Evolutionary conservation across 2,888 invertebrate species (phyloP).

Genomic region (Stratiomys singularior): DNA sequence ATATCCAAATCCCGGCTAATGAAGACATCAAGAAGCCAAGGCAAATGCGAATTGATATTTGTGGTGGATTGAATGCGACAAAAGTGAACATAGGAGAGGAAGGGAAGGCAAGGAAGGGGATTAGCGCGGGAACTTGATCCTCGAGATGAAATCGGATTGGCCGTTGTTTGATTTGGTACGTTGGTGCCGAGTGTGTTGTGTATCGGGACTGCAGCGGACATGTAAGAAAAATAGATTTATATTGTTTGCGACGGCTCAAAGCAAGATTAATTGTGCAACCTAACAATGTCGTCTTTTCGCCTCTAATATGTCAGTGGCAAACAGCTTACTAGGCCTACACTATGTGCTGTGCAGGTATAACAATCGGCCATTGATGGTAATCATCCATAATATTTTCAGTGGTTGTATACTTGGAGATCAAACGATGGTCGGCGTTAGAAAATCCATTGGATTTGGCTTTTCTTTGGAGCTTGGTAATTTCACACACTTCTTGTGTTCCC

Average conservation of each 20-base stretch:
- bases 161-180: not conserved
- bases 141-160: constrained; percentile 18
- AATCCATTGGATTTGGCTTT: too few relatives aligned
- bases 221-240: constrained; percentile 26
- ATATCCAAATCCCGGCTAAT: constrained; percentile 49
- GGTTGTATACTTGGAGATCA: too few relatives aligned
- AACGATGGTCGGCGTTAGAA: too few relatives aligned
- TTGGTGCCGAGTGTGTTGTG: not conserved
- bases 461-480: too few relatives aligned
- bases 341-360: not conserved
- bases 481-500: too few relatives aligned
- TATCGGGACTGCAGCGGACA: constrained; percentile 8
- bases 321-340: constrained; percentile 11
- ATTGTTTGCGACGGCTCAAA: constrained; percentile 32
- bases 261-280: constrained; percentile 42
- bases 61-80: not conserved
- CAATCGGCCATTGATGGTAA: constrained; percentile 2
- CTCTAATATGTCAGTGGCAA: constrained; percentile 34
- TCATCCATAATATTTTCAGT: too few relatives aligned
- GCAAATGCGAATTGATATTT: constrained; percentile 5
- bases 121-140: constrained; percentile 11
- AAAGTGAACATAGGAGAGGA: not conserved
- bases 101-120: not conserved
- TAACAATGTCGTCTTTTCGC: constrained; percentile 30
- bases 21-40: constrained; percentile 48